Evolutionary conservation across 2,888 invertebrate genomes (phyloP), one percentile per base, ranked within the genome.

Genomic region (Stenotaenia linearis): DNA sequence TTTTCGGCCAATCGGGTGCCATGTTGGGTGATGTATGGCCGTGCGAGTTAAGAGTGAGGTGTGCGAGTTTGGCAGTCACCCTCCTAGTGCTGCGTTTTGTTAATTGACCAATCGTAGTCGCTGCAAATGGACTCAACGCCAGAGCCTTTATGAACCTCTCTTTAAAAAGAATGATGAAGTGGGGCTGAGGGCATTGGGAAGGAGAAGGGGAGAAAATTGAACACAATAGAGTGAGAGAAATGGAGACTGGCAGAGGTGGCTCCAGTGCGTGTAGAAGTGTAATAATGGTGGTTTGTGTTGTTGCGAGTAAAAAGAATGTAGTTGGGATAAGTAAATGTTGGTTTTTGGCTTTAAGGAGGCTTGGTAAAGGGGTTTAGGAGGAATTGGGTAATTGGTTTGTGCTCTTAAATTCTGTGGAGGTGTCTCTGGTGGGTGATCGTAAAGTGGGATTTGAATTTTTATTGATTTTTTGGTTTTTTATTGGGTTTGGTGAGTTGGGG

Each of bases 81-180:
- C 77, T 45, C 77, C 77, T 45, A 45, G 45, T 40, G 40, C 37
- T 23, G 28, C 45, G 77, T 37, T 45, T 77, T 77, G 77, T 77
- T 77, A 77, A 77, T 77, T 77, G 77, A 77, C 40, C 77, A 77
- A 77, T 77, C 37, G 28, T 69, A 69, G 69, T 69, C 69, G 28
- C 69, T 69, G 25, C 28, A 69, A 69, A 69, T 69, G 69, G 69
- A 69, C 28, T 69, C 69, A 69, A 69, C 69, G 69, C 69, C 69
- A 69, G 25, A 12, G 69, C 69, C 69, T 28, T 25, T 69, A 69
- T 69, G 69, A 69, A 69, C 69, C 69, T 28, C 69, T 69, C 69
- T 69, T 69, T 69, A 69, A 69, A 28, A 25, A 69, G 28, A 69
- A 69, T 69, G 69, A 69, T 69, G 69, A 69, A 69, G 69, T 69